Evolutionary conservation across 2,797 vertebrate species (phyloP), one percentile per base, ranked within the genome.

Genomic region (Sparidentex hasta): DNA sequence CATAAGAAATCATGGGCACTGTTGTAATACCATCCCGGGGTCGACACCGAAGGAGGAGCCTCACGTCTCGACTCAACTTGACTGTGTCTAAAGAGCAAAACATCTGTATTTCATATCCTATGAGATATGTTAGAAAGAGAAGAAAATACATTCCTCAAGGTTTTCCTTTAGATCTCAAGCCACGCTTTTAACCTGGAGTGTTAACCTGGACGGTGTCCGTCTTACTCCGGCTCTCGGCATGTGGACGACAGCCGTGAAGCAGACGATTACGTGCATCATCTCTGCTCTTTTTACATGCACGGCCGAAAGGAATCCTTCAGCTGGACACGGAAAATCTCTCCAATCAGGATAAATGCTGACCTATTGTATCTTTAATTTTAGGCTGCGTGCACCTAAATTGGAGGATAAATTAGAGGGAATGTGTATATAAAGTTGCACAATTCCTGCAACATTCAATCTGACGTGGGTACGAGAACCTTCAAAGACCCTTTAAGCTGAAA

Each of bases 31-130:
- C 72, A 82, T 29, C 80, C 57, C 33, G 11, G 52, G 76, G 59
- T 82, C 77, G 65, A 69, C 13, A n/a, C 65, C 12, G 76, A 63
- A 43, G 65, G 64, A 80, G 61, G 54, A 51, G n/a, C 27, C 13
- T 48, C 69, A 69, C 75, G 87, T 86, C 80, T 71, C 33, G 21
- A 65, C 64, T 23, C 18, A 38, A 71, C 65, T 67, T 46, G 21
- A 71, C 69, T 56, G 38, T 56, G 61, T 84, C 74, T 69, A 72
- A 86, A 74, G 71, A 80, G 59, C 1, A 16, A 48, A 71, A 85
- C 93, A 94, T 93, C 89, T 93, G 93, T 65, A 16, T 81, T 85
- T 83, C 68, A 92, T 92, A 82, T 80, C 21, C 50, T 76, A 16
- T n/a, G 17, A 50, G 69, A 3, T 21, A 27, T 16, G 62, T 71